A percentile compares a stretch with the other conserved stretches of the same genome.
Evolutionary conservation across 2,113 vertebrate species (phyloP).

Genomic region (Chionomys nivalis): DNA sequence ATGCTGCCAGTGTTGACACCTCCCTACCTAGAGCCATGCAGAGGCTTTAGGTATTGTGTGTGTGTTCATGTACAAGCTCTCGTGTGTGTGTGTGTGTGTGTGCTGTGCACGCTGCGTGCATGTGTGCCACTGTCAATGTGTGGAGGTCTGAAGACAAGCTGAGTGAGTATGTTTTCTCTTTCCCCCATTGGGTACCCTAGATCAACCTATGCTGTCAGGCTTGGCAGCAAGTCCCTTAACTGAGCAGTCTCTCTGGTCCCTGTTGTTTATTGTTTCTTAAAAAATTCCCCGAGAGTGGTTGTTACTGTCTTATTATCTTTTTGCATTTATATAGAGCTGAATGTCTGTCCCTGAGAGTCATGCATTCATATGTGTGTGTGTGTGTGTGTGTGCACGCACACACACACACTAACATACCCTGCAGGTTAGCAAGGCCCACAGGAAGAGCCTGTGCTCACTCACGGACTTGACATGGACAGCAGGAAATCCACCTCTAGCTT

Average conservation of each 20-base stretch:
- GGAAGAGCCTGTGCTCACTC: neutral
- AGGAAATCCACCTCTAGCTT: neutral
- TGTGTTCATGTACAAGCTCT: neutral
- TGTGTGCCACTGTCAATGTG: neutral
- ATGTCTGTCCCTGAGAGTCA: neutral
- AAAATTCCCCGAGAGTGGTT: neutral
- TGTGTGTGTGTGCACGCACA: neutral
- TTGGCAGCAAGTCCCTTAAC: neutral
- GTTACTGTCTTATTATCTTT: neutral
- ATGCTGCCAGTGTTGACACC: neutral
- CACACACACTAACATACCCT: neutral
- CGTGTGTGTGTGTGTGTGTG: neutral
- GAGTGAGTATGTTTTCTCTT: neutral
- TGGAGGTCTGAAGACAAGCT: neutral
- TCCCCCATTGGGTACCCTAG: neutral
- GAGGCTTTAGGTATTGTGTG: neutral
- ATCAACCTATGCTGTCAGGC: neutral
- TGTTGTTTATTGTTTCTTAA: neutral
- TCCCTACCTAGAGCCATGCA: neutral
- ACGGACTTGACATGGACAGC: neutral
- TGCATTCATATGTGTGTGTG: too few species aligned
- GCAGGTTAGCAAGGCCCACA: neutral
- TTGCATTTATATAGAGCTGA: neutral
- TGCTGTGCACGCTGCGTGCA: too few species aligned
- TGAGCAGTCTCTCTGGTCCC: neutral